Base-by-base conservation (phyloP, 2,113 vertebrate species). In the Dasyornis broadbenti region DNA sequence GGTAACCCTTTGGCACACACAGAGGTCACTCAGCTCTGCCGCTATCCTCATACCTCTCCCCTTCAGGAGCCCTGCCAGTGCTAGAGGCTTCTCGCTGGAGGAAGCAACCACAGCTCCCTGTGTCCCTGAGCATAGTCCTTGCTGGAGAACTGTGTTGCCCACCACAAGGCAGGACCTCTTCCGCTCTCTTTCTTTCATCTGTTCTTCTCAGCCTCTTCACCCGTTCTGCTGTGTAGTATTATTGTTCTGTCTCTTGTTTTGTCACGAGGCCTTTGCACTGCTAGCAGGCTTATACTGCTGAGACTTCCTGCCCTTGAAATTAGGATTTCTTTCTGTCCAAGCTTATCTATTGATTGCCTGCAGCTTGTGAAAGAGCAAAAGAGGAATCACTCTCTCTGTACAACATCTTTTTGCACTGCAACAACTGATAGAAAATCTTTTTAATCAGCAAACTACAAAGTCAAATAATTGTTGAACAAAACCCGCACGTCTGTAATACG, bases 251-350 rank as follows among this genome's bases (percentile, higher is more conserved):
- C 47, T 54, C 66, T 76, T 68, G 19, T 35, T 39, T 42, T 52
- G 18, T 37, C 63, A 68, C 37, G 15, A 20, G 10, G 22, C 13
- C 50, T 49, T 19, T 2, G 2, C 0, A 0, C n/a, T 30, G 15
- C 37, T 39, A 61, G 27, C 24, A 65, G 72, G 35, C 15, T 65
- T 33, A 7, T 24, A 13, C 20, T 77, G 37, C 37, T 22, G 44
- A 44, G 33, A 65, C 23, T 84, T 70, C 42, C 39, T 42, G 73
- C 13, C 45, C 17, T 20, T 26, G 31, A 77, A 89, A 40, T 61
- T 3, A 57, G 54, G 37, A 73, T 77, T 85, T 85, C 50, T 66
- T 7, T 59, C 64, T 44, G 31, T 44, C 18, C 37, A 35, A 31
- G 27, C 39, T 86, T 50, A 31, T 27, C 44, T 82, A 42, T 31